Evolutionary conservation across 92 coral and sea anemone genomes (phyloP), one percentile per base, ranked within the genome.

Genomic region (Actinernus sp.): DNA sequence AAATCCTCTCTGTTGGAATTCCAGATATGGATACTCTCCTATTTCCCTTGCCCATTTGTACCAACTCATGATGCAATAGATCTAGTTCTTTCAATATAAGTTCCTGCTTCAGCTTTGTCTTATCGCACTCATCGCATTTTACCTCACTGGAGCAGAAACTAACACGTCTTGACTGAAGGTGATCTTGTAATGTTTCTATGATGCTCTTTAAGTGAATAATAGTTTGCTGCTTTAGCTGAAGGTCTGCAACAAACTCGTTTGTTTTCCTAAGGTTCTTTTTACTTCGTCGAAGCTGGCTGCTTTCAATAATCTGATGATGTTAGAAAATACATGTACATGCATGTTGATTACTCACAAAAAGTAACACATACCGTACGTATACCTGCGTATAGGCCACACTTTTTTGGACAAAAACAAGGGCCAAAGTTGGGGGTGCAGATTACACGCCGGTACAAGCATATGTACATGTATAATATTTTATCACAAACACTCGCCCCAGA

Each of bases 1-100:
- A 90, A 4, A 85, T 90, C 34, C 89, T 63, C 3, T 90, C 97
- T 2, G 92, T 53, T 1, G 92, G 97, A 25, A 90, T 90, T 0
- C 97, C 97, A 53, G 85, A 58, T 16, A 86, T 23, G 8, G 92
- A 85, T 16, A 85, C 63, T 24, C 83, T 52, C 4, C 61, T 67
- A 38, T 51, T 60, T 1, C 88, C 76, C 6, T 59, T 25, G 12
- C 50, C 41, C 77, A 86, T 73, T 50, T 81, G 70, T 31, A 61
- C 58, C 1, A 90, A 79, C 33, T 86, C 85, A 40, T 90, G 74
- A 27, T 86, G 86, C 14, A 90, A 55, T 12, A 90, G 76, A 5
- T 84, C 73, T 22, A 86, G 58, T 26, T 90, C 92, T 24, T 80
- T 86, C 26, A 65, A 62, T 13, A 90, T 56, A 2, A 90, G 89